phyloP scores from a whole-genome alignment of 1,140 invertebrate species.

The Anadara kagoshimensis region DNA sequence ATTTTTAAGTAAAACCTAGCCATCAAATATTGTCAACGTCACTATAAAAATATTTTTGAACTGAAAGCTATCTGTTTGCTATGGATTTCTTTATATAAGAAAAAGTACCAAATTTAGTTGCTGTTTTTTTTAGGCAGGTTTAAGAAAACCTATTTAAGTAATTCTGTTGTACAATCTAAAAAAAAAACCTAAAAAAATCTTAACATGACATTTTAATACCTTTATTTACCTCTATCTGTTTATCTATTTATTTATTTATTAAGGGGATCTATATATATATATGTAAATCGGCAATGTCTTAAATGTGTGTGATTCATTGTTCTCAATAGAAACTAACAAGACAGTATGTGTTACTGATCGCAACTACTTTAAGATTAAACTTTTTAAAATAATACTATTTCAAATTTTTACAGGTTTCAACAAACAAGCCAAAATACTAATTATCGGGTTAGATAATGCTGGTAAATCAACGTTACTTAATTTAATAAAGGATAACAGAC shows the following conservation, averaged over 20 bases:
- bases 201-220: no score
- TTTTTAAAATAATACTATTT: no score
- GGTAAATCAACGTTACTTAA: constrained; percentile 98
- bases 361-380: no score
- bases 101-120: background rate
- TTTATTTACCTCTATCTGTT: no score
- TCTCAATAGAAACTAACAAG: no score
- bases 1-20: background rate
- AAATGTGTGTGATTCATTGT: no score
- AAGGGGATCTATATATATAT: no score
- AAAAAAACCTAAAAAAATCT: no score
- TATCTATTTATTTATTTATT: no score
- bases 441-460: constrained; percentile 75
- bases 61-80: background rate
- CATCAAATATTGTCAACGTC: background rate
- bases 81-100: background rate
- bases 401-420: constrained; percentile 44
- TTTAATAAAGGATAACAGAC: constrained; percentile 98
- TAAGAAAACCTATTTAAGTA: background rate
- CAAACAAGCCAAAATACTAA: constrained; percentile 42
- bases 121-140: background rate
- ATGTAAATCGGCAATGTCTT: no score
- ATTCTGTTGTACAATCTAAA: no score
- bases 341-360: no score
- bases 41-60: background rate